Percentiles rank a stretch among this genome's conserved stretches.
Conservation (phyloP, 53 echinoderm and acorn worm species). For the Luidia sarsii region DNA sequence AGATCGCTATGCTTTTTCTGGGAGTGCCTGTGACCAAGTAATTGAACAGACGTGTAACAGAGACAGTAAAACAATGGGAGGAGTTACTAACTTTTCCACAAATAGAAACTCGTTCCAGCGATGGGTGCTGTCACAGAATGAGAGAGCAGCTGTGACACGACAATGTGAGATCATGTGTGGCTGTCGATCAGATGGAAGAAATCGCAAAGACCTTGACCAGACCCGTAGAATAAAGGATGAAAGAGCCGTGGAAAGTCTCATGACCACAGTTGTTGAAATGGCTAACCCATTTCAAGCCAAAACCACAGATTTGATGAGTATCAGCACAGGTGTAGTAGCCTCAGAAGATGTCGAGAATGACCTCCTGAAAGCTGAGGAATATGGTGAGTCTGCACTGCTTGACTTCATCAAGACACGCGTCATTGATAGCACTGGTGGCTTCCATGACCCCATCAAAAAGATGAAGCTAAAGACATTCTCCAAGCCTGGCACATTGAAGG, state of each 20-base stretch:
- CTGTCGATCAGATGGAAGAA: background rate
- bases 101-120: background rate
- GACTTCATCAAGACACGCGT: conserved; percentile 25
- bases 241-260: conserved; percentile 31
- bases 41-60: background rate
- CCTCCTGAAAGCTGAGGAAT: conserved; percentile 42
- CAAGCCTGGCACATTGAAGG: background rate
- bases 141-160: background rate
- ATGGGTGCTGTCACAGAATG: background rate
- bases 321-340: conserved; percentile 44
- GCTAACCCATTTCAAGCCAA: conserved; percentile 62
- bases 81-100: background rate
- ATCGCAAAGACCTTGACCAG: conserved; percentile 58
- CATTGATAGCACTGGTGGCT: conserved; percentile 13
- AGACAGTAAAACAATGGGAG: background rate
- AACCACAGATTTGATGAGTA: conserved; percentile 36
- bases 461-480: conserved; percentile 42
- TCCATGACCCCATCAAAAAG: conserved; percentile 44
- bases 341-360: conserved; percentile 53
- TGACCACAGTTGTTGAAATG: conserved; percentile 49
- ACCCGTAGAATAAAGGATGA: conserved; percentile 41
- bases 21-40: background rate
- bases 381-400: conserved; percentile 20
- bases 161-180: background rate
- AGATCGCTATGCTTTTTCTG: conserved; percentile 9